phyloP scores from a whole-genome alignment of 2,797 vertebrate species.

The Austrolebias charrua region DNA sequence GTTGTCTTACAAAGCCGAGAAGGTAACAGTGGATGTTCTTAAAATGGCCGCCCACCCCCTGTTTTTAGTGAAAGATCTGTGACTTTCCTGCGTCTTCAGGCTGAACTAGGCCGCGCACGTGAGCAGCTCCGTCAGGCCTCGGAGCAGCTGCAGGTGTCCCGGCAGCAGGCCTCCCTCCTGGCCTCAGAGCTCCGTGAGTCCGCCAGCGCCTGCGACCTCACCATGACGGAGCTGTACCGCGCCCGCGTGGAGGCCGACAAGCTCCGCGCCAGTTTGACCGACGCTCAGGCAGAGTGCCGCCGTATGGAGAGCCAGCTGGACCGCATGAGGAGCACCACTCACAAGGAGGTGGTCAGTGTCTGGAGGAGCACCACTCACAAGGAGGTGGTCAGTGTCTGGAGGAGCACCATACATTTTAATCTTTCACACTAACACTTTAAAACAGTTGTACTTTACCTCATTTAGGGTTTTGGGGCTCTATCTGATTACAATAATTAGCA shows the following conservation, averaged over 20 bases:
- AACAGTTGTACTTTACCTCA: no score
- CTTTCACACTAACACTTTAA: not conserved
- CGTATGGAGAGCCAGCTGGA: constrained; percentile 77
- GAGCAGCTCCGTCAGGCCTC: constrained; percentile 92
- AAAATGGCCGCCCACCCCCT: not conserved
- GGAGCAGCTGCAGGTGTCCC: constrained; percentile 90
- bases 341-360: constrained; percentile 71
- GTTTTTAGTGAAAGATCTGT: not conserved
- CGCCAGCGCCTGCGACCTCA: constrained; percentile 87
- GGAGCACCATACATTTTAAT: constrained; percentile 56
- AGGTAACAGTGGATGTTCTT: constrained; percentile 50
- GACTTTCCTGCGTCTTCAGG: constrained; percentile 68
- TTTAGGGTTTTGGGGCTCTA: no score
- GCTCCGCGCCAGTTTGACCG: constrained; percentile 83
- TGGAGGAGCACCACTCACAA: constrained; percentile 69
- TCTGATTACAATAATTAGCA: no score
- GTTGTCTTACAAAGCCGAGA: constrained; percentile 69
- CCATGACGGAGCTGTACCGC: constrained; percentile 89
- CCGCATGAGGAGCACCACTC: constrained; percentile 73
- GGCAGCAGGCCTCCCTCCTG: constrained; percentile 89
- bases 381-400: constrained; percentile 71
- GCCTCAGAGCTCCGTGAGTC: constrained; percentile 90
- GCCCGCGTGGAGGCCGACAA: constrained; percentile 88
- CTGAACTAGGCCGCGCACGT: constrained; percentile 81
- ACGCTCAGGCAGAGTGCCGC: constrained; percentile 86